phyloP scores from a whole-genome alignment of 2,888 invertebrate genomes.

The Leptinotarsa rubiginosa region DNA sequence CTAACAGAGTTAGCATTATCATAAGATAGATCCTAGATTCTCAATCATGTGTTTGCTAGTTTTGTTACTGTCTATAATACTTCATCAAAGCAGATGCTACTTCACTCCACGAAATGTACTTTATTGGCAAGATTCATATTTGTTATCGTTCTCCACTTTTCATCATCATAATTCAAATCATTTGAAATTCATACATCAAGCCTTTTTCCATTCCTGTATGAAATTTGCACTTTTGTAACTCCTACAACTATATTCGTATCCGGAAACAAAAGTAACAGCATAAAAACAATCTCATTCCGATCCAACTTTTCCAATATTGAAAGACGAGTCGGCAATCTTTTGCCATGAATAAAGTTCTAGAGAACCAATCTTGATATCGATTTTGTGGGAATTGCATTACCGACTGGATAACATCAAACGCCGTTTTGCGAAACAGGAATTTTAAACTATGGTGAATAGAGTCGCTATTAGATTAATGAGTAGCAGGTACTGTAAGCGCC shows the following conservation, averaged over 20 bases:
- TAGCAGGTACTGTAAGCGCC: no score
- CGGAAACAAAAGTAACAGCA: not conserved
- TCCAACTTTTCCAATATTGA: slow-evolving; percentile 2
- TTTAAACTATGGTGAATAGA: not conserved
- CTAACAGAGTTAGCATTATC: no score
- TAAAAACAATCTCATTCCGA: not conserved
- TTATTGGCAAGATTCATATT: no score
- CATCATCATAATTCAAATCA: no score
- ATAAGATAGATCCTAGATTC: no score
- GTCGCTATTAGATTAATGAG: no score
- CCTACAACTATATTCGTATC: not conserved
- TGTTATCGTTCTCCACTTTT: no score
- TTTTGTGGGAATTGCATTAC: not conserved
- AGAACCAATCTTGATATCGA: not conserved
- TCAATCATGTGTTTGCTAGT: no score
- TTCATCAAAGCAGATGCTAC: no score
- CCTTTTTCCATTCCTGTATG: not conserved
- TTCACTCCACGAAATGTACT: no score
- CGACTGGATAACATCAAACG: not conserved
- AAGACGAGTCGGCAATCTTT: not conserved
- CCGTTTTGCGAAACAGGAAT: not conserved
- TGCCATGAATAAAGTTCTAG: not conserved
- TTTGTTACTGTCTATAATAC: no score
- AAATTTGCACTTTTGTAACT: not conserved
- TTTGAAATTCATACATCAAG: no score